These are phyloP conservation scores for Cuniculus paca DNA, from an alignment of 2,797 vertebrate genomes.

Conservation along the genomic window DNA sequence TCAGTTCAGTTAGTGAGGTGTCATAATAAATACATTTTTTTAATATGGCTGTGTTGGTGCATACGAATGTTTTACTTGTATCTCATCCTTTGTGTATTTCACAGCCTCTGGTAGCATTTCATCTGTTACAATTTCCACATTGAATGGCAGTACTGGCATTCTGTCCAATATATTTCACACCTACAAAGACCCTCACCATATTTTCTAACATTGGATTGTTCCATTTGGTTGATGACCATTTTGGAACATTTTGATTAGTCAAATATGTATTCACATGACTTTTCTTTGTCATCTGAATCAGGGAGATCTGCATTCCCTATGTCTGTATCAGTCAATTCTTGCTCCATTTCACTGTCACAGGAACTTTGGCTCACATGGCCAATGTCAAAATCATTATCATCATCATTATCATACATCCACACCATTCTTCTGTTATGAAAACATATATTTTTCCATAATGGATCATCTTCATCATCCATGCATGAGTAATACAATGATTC, in stretches of 20 bases:
- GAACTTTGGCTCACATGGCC: background rate
- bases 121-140: background rate
- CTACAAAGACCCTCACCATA: background rate
- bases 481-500: background rate
- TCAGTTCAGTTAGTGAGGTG: background rate
- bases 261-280: background rate
- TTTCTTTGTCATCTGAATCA: background rate
- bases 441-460: background rate
- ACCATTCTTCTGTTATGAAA: background rate
- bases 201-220: background rate
- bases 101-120: background rate
- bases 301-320: background rate
- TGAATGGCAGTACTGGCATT: background rate
- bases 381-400: background rate
- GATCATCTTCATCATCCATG: background rate
- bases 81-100: background rate
- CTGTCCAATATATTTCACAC: background rate
- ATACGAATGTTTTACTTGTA: background rate
- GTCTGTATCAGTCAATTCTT: background rate
- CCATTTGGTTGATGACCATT: background rate
- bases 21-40: background rate
- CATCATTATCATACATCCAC: background rate
- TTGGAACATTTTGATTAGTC: background rate
- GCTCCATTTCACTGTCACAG: background rate
- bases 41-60: background rate